These are phyloP conservation scores for Ahaetulla prasina DNA, from an alignment of 2,113 vertebrate genomes.

Conservation along the genomic window DNA sequence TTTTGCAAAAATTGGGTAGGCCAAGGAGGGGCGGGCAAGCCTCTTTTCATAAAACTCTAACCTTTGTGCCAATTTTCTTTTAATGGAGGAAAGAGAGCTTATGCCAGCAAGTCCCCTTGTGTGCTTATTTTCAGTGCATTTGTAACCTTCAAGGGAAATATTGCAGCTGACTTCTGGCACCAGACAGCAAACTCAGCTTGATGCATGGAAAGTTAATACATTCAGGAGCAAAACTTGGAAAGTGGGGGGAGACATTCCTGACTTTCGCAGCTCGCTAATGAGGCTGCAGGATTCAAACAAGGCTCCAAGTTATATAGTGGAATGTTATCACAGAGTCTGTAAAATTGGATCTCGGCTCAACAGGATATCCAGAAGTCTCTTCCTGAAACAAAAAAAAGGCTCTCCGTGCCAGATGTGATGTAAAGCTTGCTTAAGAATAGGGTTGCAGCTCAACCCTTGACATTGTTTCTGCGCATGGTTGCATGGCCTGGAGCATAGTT, in stretches of 20 bases:
- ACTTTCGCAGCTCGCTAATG: background rate
- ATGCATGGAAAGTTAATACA: background rate
- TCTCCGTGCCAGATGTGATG: background rate
- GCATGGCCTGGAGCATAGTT: background rate
- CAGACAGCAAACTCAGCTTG: background rate
- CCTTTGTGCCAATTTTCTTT: conserved; percentile 11
- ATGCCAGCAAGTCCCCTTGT: background rate
- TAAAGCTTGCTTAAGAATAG: background rate
- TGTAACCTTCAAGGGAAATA: background rate
- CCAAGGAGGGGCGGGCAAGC: background rate
- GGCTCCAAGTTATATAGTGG: background rate
- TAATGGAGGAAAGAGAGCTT: background rate
- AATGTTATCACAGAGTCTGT: background rate
- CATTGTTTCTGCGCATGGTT: background rate
- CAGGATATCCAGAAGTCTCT: background rate
- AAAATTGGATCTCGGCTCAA: background rate
- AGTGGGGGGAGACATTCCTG: background rate
- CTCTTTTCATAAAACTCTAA: background rate
- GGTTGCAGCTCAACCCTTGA: background rate
- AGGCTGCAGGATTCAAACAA: background rate
- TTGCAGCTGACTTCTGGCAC: background rate
- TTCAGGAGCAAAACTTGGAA: background rate
- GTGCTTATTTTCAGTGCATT: background rate
- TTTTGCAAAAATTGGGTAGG: background rate
- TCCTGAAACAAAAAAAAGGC: background rate